Evolutionary conservation across 2,888 invertebrate species (phyloP).

Genomic region (Eristalis tenax): DNA sequence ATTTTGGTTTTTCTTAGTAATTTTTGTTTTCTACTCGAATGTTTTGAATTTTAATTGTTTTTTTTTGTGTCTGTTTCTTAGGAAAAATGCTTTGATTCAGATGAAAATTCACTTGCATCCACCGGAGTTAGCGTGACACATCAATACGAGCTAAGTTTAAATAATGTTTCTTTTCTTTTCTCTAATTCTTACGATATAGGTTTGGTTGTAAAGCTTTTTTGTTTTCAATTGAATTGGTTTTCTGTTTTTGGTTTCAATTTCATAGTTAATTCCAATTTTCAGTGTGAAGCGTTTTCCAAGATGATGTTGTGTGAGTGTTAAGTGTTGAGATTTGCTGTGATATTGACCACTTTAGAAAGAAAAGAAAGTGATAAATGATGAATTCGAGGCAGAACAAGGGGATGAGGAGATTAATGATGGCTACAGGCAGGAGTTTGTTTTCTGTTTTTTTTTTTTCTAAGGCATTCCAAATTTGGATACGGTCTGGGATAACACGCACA

Average conservation of each 20-base stretch:
- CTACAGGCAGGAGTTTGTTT: conserved; percentile 10
- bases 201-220: conserved; percentile 58
- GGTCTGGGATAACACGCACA: not conserved
- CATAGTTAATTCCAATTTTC: conserved; percentile 59
- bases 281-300: conserved; percentile 63
- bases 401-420: conserved; percentile 56
- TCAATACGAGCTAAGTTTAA: conserved; percentile 46
- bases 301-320: conserved; percentile 70
- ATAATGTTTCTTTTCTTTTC: not conserved
- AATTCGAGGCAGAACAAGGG: conserved; percentile 42
- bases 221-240: conserved; percentile 50
- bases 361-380: conserved; percentile 70
- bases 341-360: conserved; percentile 70
- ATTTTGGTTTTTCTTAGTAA: not conserved
- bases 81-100: conserved; percentile 34
- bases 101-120: conserved; percentile 45
- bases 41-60: not conserved
- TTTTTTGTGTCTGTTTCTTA: not conserved
- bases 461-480: conserved; percentile 18
- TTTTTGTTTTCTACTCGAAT: conserved; percentile 24
- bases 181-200: conserved; percentile 39
- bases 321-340: conserved; percentile 70
- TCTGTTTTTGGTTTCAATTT: conserved; percentile 34
- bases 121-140: conserved; percentile 33
- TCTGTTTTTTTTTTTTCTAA: conserved; percentile 4